phyloP scores from a whole-genome alignment of 2,797 vertebrate species.

The Leuciscus waleckii region DNA sequence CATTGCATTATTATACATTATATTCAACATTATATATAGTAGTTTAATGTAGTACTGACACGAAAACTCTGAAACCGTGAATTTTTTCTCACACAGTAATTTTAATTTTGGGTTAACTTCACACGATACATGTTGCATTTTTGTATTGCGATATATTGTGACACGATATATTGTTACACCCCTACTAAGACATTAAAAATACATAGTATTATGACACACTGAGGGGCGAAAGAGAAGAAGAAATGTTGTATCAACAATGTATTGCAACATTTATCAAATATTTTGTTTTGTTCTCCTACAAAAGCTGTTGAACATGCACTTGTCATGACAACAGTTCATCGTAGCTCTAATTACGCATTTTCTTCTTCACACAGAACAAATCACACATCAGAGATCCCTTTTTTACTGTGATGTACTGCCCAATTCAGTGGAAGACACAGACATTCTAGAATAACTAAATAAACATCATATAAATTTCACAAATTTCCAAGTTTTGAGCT shows the following conservation, averaged over 20 bases:
- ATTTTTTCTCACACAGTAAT: no score
- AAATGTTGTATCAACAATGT: not conserved
- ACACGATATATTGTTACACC: no score
- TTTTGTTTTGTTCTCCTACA: not conserved
- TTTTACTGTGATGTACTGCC: not conserved
- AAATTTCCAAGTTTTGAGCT: not conserved
- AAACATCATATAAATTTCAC: not conserved
- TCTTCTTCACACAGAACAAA: not conserved
- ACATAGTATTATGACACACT: not conserved
- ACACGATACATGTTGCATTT: no score
- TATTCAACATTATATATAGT: no score
- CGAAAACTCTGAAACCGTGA: no score
- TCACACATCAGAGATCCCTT: not conserved
- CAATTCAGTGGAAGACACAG: not conserved
- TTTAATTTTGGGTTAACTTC: no score
- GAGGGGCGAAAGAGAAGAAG: not conserved
- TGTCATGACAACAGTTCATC: not conserved
- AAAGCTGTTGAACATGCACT: not conserved
- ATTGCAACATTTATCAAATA: not conserved
- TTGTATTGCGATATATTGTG: no score
- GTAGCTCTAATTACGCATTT: not conserved
- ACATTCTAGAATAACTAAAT: not conserved
- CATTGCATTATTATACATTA: no score
- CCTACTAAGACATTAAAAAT: not conserved
- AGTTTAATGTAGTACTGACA: no score